Percentiles rank a stretch among this genome's conserved stretches.
Conservation (phyloP, 2,888 invertebrate species). For the Drosophila tripunctata region DNA sequence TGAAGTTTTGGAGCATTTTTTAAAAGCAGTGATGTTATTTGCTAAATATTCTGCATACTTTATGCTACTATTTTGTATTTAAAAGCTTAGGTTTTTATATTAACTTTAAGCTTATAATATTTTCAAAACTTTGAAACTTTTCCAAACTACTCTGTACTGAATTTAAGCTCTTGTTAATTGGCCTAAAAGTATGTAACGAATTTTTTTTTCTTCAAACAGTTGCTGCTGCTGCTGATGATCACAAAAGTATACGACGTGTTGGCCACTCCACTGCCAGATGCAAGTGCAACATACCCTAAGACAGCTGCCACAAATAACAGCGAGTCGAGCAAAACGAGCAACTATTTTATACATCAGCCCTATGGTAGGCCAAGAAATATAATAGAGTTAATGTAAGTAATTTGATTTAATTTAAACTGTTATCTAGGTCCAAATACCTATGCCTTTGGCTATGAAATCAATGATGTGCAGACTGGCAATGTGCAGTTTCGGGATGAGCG, state of each 20-base stretch:
- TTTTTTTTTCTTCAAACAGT: not conserved
- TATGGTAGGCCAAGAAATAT: conserved; percentile 70
- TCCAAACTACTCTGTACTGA: not conserved
- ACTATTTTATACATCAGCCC: conserved; percentile 77
- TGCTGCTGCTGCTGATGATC: conserved; percentile 45
- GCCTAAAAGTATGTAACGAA: conserved; percentile 47
- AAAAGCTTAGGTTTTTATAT: not conserved
- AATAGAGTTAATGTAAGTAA: not conserved
- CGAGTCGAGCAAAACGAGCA: conserved; percentile 45
- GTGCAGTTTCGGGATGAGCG: conserved; percentile 90
- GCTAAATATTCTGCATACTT: no score
- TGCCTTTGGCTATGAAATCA: conserved; percentile 89
- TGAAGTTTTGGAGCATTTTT: no score
- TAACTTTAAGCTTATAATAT: not conserved
- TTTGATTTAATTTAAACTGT: not conserved
- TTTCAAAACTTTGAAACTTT: not conserved
- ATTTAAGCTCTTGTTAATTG: not conserved
- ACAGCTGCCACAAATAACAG: conserved; percentile 22
- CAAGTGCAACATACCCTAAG: conserved; percentile 44
- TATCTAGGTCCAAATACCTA: conserved; percentile 87
- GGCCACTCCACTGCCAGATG: conserved; percentile 23
- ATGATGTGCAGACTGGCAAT: conserved; percentile 87
- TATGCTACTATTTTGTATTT: no score
- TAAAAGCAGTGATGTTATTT: no score
- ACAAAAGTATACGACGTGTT: conserved; percentile 57